Conservation (phyloP, 2,113 vertebrate species). For the Australoheros scitulus region DNA sequence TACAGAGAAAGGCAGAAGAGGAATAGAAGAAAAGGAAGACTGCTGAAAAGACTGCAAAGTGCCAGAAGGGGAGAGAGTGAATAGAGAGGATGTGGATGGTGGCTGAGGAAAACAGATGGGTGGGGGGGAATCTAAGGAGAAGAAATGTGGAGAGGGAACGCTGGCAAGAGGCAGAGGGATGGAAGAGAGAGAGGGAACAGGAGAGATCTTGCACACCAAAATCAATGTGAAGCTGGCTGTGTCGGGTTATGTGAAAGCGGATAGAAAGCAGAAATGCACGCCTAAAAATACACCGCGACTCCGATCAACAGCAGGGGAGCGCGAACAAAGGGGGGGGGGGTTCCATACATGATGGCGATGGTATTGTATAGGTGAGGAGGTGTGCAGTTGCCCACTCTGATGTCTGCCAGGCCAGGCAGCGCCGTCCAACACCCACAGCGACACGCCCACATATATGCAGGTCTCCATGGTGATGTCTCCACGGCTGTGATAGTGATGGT, state of each 20-base stretch:
- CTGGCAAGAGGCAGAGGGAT: slow-evolving; percentile 9
- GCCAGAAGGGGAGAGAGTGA: slow-evolving; percentile 43
- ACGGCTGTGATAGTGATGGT: slow-evolving; percentile 24
- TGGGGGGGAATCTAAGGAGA: slow-evolving; percentile 21
- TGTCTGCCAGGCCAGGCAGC: slow-evolving; percentile 23
- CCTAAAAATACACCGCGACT: slow-evolving; percentile 60
- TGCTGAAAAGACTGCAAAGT: slow-evolving; percentile 50
- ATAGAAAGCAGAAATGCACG: slow-evolving; percentile 37
- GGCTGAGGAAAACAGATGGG: slow-evolving; percentile 45
- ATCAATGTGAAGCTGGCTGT: slow-evolving; percentile 58
- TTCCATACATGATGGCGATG: slow-evolving; percentile 57
- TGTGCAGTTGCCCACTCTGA: slow-evolving; percentile 19
- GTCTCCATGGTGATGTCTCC: slow-evolving; percentile 50
- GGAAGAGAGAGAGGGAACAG: neutral
- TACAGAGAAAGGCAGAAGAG: slow-evolving; percentile 28
- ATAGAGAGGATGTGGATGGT: slow-evolving; percentile 5
- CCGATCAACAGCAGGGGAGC: slow-evolving; percentile 40
- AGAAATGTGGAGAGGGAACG: slow-evolving; percentile 14
- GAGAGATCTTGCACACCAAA: slow-evolving; percentile 34
- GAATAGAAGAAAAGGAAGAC: slow-evolving; percentile 27
- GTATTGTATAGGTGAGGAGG: slow-evolving; percentile 48
- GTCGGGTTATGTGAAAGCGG: slow-evolving; percentile 42
- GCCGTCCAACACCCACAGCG: neutral
- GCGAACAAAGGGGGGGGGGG: slow-evolving; percentile 9
- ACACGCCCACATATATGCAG: slow-evolving; percentile 14